A percentile compares a stretch with the other conserved stretches of the same genome.
Evolutionary conservation across 1,140 invertebrate genomes (phyloP).

Genomic region (Chionoecetes opilio): DNA sequence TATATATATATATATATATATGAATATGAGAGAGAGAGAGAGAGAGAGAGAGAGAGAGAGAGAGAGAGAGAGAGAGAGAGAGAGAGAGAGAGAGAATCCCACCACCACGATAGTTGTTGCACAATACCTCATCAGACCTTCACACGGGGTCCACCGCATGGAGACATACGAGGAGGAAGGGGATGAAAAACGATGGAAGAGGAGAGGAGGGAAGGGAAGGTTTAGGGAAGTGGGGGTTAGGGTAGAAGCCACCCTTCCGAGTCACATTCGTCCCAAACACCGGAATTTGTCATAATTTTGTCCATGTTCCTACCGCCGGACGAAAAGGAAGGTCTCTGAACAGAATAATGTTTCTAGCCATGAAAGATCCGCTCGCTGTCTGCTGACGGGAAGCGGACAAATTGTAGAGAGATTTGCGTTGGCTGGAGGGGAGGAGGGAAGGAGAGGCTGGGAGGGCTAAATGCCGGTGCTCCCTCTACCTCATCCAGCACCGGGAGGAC

Average conservation of each 20-base stretch:
- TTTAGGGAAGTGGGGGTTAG: neutral
- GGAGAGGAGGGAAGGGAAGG: neutral
- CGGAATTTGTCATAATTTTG: constrained; percentile 64
- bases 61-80: no score
- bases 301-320: constrained; percentile 57
- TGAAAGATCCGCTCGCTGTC: constrained; percentile 31
- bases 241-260: neutral
- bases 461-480: no score
- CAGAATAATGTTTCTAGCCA: constrained; percentile 48
- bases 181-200: neutral
- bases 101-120: neutral
- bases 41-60: no score
- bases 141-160: neutral
- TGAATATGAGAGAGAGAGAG: neutral
- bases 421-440: constrained; percentile 33
- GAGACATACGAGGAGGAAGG: neutral
- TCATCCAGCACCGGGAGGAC: no score
- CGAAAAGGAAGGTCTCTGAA: constrained; percentile 47
- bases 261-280: constrained; percentile 14
- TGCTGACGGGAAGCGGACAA: constrained; percentile 33
- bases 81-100: no score
- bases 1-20: neutral
- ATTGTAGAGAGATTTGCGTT: constrained; percentile 24
- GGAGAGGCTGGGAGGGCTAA: neutral
- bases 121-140: constrained; percentile 18